These are phyloP conservation scores for Epistrophe grossulariae DNA, from an alignment of 2,888 invertebrate genomes.

Conservation along the genomic window DNA sequence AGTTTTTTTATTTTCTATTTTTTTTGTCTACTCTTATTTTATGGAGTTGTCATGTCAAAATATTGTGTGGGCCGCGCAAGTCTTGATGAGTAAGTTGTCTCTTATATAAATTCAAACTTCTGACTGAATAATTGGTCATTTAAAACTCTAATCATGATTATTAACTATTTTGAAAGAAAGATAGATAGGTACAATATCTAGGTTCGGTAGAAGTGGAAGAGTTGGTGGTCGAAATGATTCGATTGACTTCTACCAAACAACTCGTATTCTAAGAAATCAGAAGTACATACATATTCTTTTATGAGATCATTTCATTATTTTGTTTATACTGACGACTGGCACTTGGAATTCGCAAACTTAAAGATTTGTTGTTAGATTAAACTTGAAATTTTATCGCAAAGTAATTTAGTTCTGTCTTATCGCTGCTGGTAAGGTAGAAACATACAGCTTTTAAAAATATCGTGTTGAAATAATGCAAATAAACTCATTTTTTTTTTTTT, in stretches of 20 bases:
- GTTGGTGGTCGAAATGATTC: background rate
- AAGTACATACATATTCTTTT: too few relatives aligned
- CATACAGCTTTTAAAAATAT: background rate
- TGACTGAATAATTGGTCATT: constrained; percentile 35
- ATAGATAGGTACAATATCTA: background rate
- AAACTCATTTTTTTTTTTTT: background rate
- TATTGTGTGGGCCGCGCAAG: background rate
- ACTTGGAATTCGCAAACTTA: background rate
- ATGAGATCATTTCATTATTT: constrained; percentile 37
- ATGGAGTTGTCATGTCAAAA: background rate
- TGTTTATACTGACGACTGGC: background rate
- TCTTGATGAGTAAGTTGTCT: constrained; percentile 13
- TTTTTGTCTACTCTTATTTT: background rate
- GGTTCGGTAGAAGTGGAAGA: constrained; percentile 39
- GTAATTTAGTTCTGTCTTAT: background rate
- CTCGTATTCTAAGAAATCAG: too few relatives aligned
- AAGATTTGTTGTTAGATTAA: background rate
- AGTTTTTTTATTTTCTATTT: background rate
- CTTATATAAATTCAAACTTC: background rate
- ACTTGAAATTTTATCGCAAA: background rate
- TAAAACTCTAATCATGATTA: background rate
- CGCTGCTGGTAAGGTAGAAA: background rate
- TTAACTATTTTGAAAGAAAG: background rate
- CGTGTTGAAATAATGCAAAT: background rate
- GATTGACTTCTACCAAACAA: too few relatives aligned